Percentiles rank a stretch among this genome's conserved stretches.
phyloP scores from a whole-genome alignment of 2,797 vertebrate genomes.

The Onychomys leucogaster region DNA sequence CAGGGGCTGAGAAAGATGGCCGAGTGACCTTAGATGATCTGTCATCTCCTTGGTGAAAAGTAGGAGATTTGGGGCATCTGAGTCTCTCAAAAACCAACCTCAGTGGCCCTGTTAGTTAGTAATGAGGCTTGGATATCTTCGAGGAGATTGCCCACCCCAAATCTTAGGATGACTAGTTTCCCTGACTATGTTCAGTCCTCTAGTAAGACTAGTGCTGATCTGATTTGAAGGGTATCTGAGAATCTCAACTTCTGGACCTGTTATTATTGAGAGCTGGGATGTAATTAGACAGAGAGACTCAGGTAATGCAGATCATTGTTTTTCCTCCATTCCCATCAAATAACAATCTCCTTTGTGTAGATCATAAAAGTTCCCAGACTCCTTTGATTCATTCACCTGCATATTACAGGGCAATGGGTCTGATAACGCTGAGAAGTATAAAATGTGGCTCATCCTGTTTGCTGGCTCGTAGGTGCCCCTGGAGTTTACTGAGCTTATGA shows the following conservation, averaged over 20 bases:
- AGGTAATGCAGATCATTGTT: neutral
- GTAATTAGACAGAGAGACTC: conserved; percentile 74
- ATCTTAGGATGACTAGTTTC: conserved; percentile 53
- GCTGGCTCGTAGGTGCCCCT: neutral
- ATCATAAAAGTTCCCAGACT: conserved; percentile 67
- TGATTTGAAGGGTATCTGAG: conserved; percentile 65
- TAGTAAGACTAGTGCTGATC: conserved; percentile 65
- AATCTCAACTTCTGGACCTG: conserved; percentile 63
- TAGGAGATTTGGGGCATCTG: neutral
- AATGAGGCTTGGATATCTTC: neutral
- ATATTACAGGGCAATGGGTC: conserved; percentile 58
- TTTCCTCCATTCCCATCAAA: conserved; percentile 45
- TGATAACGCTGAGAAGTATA: conserved; percentile 58
- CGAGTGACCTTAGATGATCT: neutral
- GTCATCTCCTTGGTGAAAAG: neutral
- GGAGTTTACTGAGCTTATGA: neutral
- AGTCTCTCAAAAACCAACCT: neutral
- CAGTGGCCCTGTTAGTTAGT: neutral
- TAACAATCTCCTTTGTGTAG: conserved; percentile 71
- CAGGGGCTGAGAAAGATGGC: neutral
- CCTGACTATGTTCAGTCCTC: conserved; percentile 56
- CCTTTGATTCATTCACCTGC: conserved; percentile 63
- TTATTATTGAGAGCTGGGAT: conserved; percentile 74
- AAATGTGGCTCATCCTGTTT: neutral
- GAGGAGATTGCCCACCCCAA: neutral